These are phyloP conservation scores for Mesembrinibis cayennensis DNA, from an alignment of 2,113 vertebrate species.

Conservation along the genomic window DNA sequence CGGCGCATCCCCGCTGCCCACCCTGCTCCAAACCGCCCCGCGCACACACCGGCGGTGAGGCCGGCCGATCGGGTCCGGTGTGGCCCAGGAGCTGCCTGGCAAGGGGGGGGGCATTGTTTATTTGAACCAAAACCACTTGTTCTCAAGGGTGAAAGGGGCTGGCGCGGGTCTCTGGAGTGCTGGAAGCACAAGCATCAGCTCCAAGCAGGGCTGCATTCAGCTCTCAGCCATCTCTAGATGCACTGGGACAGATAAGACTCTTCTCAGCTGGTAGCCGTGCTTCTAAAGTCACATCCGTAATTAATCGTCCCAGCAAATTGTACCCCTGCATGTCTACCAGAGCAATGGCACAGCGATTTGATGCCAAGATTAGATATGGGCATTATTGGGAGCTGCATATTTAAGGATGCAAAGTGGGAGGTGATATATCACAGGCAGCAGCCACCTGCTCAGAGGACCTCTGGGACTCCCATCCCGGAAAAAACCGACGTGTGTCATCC, in stretches of 20 bases:
- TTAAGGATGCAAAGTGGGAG: neutral
- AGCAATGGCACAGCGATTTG: neutral
- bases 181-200: neutral
- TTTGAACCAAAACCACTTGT: neutral
- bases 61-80: rapidly evolving
- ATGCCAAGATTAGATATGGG: neutral
- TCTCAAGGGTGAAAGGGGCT: neutral
- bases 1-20: neutral
- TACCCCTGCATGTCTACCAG: neutral
- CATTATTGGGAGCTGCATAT: neutral
- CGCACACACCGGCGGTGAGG: rapidly evolving
- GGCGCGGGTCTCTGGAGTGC: rapidly evolving
- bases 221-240: neutral
- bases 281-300: neutral
- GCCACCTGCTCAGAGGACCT: neutral
- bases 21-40: neutral
- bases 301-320: neutral
- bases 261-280: neutral
- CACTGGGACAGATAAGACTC: rapidly evolving
- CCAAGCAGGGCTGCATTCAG: rapidly evolving
- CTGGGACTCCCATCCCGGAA: neutral
- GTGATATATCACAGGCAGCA: neutral
- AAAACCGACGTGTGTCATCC: neutral
- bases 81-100: neutral
- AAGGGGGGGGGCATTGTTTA: rapidly evolving